Evolutionary conservation across 2,113 vertebrate genomes (phyloP), one percentile per base, ranked within the genome.

Genomic region (Melanocharis versteri): DNA sequence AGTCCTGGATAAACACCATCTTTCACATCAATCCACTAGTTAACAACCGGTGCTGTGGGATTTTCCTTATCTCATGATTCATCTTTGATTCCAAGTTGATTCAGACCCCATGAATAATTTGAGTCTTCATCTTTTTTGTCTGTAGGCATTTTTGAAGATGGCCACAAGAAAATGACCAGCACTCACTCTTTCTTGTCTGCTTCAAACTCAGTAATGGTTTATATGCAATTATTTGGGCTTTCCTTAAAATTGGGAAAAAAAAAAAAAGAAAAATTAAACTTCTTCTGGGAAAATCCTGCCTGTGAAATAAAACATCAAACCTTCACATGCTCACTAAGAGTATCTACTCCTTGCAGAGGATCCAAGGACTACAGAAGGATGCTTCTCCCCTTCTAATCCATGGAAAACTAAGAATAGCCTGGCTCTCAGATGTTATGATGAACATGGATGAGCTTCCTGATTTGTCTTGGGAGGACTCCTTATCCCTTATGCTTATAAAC

Each of bases 401-500:
- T 30, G n/a, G 33, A 78, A 73, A 77, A 66, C 13, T 50, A 45
- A 69, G 51, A 84, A 66, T 62, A 81, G 70, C 15, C 51, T 60
- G 47, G 44, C 4, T 70, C 6, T 62, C 0, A 0, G 14, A 66
- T 33, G 15, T n/a, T 0, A 0, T 39, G 48, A 72, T 64, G 47
- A 76, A 60, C 12, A 47, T 3, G 47, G 37, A 14, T n/a, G 11
- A 89, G 79, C 42, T 68, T 83, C 9, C 20, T 73, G 31, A 45
- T 51, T 56, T 79, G 20, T 92, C 9, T 44, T 75, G 35, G 35
- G 47, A 61, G 13, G 31, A 48, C 1, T 78, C 26, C 45, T 76
- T 51, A 70, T 87, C 20, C 31, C 18, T 4, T 31, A 6, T 64
- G n/a, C 26, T 70, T 79, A 54, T 47, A 70, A 78, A 66, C 14